A percentile compares a stretch with the other conserved stretches of the same genome.
phyloP scores from a whole-genome alignment of 1,140 invertebrate genomes.

The Drosophila kurseongensis region DNA sequence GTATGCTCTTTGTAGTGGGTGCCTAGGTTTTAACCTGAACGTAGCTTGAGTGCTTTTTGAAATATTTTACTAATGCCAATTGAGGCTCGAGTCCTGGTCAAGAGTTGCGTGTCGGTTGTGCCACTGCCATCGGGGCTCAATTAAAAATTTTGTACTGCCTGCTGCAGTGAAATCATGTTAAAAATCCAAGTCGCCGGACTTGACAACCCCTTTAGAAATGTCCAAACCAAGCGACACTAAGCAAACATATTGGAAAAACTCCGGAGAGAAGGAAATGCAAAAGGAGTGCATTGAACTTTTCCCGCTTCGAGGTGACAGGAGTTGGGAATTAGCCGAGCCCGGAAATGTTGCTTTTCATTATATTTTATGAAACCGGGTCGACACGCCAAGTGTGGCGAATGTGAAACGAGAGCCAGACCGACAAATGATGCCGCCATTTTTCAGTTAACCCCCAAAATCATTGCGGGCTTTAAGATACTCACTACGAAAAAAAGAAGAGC shows the following conservation, averaged over 20 bases:
- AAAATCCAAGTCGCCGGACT: conserved; percentile 33
- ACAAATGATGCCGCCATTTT: conserved; percentile 30
- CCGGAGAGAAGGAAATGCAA: conserved; percentile 4
- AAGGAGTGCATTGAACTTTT: conserved; percentile 59
- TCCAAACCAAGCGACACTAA: conserved; percentile 46
- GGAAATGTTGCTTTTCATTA: conserved; percentile 77
- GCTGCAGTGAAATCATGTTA: conserved; percentile 37
- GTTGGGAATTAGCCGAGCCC: conserved; percentile 10
- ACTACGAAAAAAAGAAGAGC: conserved; percentile 20
- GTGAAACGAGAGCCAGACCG: conserved; percentile 19
- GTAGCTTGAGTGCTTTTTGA: conserved; percentile 60
- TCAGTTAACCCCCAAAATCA: conserved; percentile 22
- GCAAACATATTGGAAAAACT: conserved; percentile 26
- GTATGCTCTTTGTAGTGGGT: conserved; percentile 34
- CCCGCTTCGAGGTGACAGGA: conserved; percentile 4
- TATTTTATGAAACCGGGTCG: conserved; percentile 68
- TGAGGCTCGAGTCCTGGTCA: conserved; percentile 6
- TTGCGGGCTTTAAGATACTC: conserved; percentile 52
- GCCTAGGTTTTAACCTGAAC: conserved; percentile 14
- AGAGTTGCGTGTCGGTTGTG: conserved; percentile 32
- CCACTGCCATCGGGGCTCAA: conserved; percentile 40
- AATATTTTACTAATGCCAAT: conserved; percentile 52
- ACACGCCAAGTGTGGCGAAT: conserved; percentile 58
- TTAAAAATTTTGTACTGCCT: conserved; percentile 52
- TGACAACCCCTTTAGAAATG: conserved; percentile 14